Percentiles rank a stretch among this genome's conserved stretches.
phyloP scores from a whole-genome alignment of 2,113 vertebrate species.

The Peromyscus californicus region DNA sequence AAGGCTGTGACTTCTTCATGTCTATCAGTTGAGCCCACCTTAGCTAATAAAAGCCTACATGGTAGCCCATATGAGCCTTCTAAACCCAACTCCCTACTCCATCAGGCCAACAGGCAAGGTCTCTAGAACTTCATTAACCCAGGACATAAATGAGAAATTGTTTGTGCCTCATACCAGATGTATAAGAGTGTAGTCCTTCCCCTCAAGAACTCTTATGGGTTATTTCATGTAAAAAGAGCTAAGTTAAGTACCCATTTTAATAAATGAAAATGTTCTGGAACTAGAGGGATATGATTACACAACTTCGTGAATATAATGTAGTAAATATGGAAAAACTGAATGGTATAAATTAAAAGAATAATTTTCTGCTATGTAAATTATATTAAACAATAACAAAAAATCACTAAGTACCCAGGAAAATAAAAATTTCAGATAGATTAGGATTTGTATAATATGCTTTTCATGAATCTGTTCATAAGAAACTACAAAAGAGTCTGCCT shows the following conservation, averaged over 20 bases:
- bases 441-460: neutral
- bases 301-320: neutral
- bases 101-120: neutral
- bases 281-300: neutral
- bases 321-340: neutral
- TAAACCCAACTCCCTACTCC: neutral
- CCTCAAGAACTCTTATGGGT: neutral
- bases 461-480: neutral
- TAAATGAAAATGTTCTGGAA: neutral
- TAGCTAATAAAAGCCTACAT: neutral
- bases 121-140: neutral
- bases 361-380: constrained; percentile 21
- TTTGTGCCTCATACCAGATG: neutral
- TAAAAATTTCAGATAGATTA: constrained; percentile 31
- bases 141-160: neutral
- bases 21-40: neutral
- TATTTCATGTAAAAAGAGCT: neutral
- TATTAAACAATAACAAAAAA: constrained; percentile 10
- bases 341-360: neutral
- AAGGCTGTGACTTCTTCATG: neutral
- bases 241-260: neutral
- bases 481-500: neutral
- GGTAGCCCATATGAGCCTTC: neutral
- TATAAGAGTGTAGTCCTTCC: neutral
- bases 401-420: neutral